Evolutionary conservation across 1,140 invertebrate species (phyloP).

Genomic region (Neotoxoptera formosana): DNA sequence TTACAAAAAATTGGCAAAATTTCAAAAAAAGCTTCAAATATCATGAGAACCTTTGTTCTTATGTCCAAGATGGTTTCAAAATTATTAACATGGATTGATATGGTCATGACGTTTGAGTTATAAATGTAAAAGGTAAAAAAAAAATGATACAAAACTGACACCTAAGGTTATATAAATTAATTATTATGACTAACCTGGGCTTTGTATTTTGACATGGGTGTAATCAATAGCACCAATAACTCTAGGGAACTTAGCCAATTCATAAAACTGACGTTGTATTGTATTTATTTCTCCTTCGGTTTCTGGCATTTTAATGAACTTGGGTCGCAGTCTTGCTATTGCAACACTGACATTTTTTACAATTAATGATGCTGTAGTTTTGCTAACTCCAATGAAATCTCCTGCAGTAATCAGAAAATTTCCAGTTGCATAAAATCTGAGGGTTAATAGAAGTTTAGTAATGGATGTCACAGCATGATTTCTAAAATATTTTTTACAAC

Average conservation of each 20-base stretch:
- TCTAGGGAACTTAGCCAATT: slow-evolving; percentile 63
- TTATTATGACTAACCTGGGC: slow-evolving; percentile 59
- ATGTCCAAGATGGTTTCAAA: too few relatives aligned
- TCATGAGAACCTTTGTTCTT: too few relatives aligned
- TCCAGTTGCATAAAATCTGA: slow-evolving; percentile 62
- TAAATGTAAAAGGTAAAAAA: too few relatives aligned
- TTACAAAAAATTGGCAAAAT: too few relatives aligned
- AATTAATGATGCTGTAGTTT: slow-evolving; percentile 60
- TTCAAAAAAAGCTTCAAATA: too few relatives aligned
- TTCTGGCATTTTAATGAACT: slow-evolving; percentile 61
- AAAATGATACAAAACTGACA: too few relatives aligned
- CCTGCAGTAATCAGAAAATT: slow-evolving; percentile 60
- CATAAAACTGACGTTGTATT: slow-evolving; percentile 62
- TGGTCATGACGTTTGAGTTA: too few relatives aligned
- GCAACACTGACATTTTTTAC: slow-evolving; percentile 60
- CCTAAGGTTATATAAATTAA: too few relatives aligned
- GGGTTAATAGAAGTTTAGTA: slow-evolving; percentile 59
- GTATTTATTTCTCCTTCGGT: slow-evolving; percentile 59
- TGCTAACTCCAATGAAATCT: slow-evolving; percentile 61
- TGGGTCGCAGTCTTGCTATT: slow-evolving; percentile 59
- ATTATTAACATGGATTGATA: too few relatives aligned
- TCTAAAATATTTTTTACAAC: background rate
- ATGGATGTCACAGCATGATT: slow-evolving; percentile 55
- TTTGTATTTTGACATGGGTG: slow-evolving; percentile 63
- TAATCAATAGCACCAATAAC: slow-evolving; percentile 65